Conservation (phyloP, 2,797 vertebrate genomes). For the Adelosebastes latens region DNA sequence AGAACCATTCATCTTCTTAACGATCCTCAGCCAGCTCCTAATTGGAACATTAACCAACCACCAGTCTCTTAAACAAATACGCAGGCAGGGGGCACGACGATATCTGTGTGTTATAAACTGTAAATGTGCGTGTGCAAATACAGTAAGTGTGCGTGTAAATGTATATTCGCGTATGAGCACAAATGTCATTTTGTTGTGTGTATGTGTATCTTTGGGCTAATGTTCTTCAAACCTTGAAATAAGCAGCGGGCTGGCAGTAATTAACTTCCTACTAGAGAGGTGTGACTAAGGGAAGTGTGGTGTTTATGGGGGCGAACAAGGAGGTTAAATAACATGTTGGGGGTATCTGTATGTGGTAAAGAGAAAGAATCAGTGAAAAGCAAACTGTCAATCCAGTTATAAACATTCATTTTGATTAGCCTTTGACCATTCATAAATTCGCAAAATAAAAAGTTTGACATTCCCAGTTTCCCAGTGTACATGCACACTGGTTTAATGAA, state of each 20-base stretch:
- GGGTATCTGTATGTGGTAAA: background rate
- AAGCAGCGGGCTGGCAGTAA: conserved; percentile 7
- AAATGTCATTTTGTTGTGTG: background rate
- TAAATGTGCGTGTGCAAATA: background rate
- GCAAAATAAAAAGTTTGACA: background rate
- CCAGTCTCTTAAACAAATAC: conserved; percentile 71
- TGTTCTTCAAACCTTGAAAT: conserved; percentile 1
- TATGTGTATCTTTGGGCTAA: background rate
- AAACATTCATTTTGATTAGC: background rate
- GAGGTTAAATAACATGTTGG: conserved; percentile 9
- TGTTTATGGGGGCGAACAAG: background rate
- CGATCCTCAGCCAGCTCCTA: conserved; percentile 69
- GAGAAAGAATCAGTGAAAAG: background rate
- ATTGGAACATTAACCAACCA: conserved; percentile 79
- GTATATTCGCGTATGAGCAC: background rate
- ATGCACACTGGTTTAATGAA: background rate
- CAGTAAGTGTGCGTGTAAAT: background rate
- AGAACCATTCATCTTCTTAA: conserved; percentile 76
- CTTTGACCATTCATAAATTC: background rate
- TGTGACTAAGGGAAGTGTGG: background rate
- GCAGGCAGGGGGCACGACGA: conserved; percentile 37
- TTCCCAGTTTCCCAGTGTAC: background rate
- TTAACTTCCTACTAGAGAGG: conserved; percentile 4
- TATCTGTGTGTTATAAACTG: conserved; percentile 8
- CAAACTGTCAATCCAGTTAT: background rate